A percentile compares a stretch with the other conserved stretches of the same genome.
phyloP scores from a whole-genome alignment of 2,113 vertebrate genomes.

The Halichoerus grypus region DNA sequence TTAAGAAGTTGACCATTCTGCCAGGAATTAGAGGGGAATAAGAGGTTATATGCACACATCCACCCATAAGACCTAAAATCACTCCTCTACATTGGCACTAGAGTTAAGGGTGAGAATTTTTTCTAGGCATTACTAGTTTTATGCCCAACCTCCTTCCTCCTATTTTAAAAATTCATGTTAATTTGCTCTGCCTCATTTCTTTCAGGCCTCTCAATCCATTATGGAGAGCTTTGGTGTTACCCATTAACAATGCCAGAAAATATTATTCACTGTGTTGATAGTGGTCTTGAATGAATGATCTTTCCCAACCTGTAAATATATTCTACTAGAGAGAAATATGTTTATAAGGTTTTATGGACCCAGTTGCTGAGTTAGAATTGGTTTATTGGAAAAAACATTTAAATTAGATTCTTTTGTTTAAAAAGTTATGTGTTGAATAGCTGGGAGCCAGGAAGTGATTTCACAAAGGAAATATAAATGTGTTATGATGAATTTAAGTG shows the following conservation, averaged over 20 bases:
- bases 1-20: no score
- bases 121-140: background rate
- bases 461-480: slow-evolving; percentile 77
- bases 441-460: slow-evolving; percentile 63
- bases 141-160: background rate
- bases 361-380: slow-evolving; percentile 63
- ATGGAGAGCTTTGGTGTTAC: background rate
- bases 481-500: slow-evolving; percentile 69
- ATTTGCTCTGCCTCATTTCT: background rate
- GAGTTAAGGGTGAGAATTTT: background rate
- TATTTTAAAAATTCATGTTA: background rate
- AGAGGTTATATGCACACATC: background rate
- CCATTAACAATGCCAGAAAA: slow-evolving; percentile 18
- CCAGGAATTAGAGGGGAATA: no score
- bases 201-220: background rate
- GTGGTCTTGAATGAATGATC: slow-evolving; percentile 28
- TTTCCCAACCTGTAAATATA: background rate
- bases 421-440: slow-evolving; percentile 74
- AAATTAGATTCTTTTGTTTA: slow-evolving; percentile 79
- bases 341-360: slow-evolving; percentile 50
- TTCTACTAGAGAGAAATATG: background rate
- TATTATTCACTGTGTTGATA: background rate
- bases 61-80: background rate
- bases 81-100: background rate
- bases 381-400: slow-evolving; percentile 69